Conservation (phyloP, 2,888 invertebrate genomes). For the Carabus problematicus region DNA sequence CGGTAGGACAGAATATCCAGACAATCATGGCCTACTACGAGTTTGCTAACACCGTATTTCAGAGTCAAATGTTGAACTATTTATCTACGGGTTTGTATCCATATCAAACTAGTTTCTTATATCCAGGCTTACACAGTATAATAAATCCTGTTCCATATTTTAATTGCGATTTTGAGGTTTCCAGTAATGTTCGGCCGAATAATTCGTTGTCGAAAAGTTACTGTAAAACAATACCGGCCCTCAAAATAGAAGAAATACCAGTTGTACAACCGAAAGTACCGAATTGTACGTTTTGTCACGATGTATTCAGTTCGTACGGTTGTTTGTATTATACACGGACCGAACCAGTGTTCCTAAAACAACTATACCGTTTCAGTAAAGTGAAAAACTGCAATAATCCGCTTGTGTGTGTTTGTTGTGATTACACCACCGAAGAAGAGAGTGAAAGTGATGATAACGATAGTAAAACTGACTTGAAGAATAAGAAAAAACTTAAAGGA, state of each 20-base stretch:
- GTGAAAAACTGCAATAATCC: slow-evolving; percentile 59
- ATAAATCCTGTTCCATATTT: slow-evolving; percentile 59
- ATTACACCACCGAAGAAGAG: slow-evolving; percentile 60
- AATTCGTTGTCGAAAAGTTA: neutral
- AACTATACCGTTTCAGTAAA: slow-evolving; percentile 54
- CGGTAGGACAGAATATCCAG: slow-evolving; percentile 46
- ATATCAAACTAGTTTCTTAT: slow-evolving; percentile 59
- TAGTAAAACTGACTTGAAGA: slow-evolving; percentile 31
- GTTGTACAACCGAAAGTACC: slow-evolving; percentile 54
- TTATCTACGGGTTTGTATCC: slow-evolving; percentile 48
- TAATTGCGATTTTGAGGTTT: slow-evolving; percentile 47
- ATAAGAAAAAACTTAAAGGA: slow-evolving; percentile 10
- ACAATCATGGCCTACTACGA: slow-evolving; percentile 50
- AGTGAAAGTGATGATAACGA: slow-evolving; percentile 46
- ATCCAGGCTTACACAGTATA: slow-evolving; percentile 69
- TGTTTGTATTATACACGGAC: slow-evolving; percentile 65
- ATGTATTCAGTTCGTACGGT: slow-evolving; percentile 62
- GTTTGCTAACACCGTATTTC: slow-evolving; percentile 50
- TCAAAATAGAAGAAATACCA: slow-evolving; percentile 40
- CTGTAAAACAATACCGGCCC: slow-evolving; percentile 8
- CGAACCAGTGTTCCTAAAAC: slow-evolving; percentile 55
- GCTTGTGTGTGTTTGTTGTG: slow-evolving; percentile 71
- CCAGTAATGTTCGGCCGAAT: neutral
- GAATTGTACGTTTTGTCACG: slow-evolving; percentile 67
- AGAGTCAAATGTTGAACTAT: slow-evolving; percentile 47